Base-by-base conservation (phyloP, 2,888 invertebrate genomes). In the Rotaria socialis region DNA sequence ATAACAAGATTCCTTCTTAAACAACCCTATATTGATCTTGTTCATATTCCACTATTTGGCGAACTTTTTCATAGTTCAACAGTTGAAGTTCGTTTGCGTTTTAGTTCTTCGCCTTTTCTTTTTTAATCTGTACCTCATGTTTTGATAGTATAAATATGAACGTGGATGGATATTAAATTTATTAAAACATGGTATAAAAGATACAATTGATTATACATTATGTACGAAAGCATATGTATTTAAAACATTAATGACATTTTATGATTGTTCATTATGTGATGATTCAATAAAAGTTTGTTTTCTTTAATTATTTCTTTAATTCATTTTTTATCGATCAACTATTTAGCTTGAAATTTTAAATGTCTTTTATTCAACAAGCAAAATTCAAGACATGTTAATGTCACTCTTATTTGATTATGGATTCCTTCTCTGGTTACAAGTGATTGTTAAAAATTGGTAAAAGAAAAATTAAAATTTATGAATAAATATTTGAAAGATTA, bases 201-300 rank as follows among this genome's bases (percentile, higher is more conserved):
- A 75, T 75, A 16, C 75, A 22, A 75, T 75, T 43, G 75, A 75
- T 75, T 75, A 75, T 75, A 75, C 24, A 24, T 24, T 75, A 22
- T 75, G 47, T 47, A 75, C 75, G 22, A 75, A 75, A 43, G 41
- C 47, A 22, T 75, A 75, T 47, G 75, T 75, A 6, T 75, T 75
- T 22, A 75, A 75, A 47, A 75, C 75, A 24, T 75, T 75, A 43
- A 75, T 75, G 75, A 43, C 75, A 75, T 75, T 75, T 43, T 75
- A 75, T 43, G 24, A 75, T 41, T 75, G 75, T 75, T 75, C 75
- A 75, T 47, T 75, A 14, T 43, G 75, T 75, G 75, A 75, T 75
- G 47, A 75, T 75, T 10, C 47, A 43, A 75, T 47, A 8, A 75
- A 75, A 47, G 47, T 75, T n/a, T 24, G 43, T 75, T 47, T 75